Evolutionary conservation across 2,888 invertebrate species (phyloP).

Genomic region (Drosophila parthenogenetica): DNA sequence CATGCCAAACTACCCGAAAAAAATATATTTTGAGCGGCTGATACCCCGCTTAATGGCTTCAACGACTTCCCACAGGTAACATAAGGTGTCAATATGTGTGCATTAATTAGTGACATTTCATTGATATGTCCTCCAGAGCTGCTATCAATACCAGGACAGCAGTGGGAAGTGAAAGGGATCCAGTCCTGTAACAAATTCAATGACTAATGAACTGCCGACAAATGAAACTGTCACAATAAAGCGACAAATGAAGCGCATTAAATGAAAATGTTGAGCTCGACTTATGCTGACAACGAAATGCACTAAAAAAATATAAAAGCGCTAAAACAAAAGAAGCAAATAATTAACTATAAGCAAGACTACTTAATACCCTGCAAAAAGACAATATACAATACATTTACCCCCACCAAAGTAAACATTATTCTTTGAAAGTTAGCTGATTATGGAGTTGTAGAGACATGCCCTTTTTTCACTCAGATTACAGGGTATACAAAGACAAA

Average conservation of each 20-base stretch:
- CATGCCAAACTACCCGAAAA: not conserved
- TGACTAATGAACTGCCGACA: conserved; percentile 77
- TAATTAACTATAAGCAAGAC: not conserved
- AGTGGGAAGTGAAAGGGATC: not conserved
- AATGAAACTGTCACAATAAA: conserved; percentile 76
- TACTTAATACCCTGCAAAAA: conserved; percentile 34
- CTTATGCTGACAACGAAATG: conserved; percentile 68
- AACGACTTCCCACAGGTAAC: conserved; percentile 35
- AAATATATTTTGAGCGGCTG: conserved; percentile 21
- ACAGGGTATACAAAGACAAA: conserved; percentile 30
- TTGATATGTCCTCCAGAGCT: conserved; percentile 10
- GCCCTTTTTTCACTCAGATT: not conserved
- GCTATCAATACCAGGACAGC: conserved; percentile 3
- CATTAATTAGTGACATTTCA: conserved; percentile 53
- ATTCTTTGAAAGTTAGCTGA: too few relatives aligned
- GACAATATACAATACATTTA: too few relatives aligned
- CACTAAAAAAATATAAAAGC: conserved; percentile 51
- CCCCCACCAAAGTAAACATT: not conserved
- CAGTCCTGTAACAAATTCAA: conserved; percentile 44
- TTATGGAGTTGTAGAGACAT: not conserved
- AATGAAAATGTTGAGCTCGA: conserved; percentile 61
- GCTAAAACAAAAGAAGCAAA: conserved; percentile 16
- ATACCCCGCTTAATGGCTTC: conserved; percentile 28
- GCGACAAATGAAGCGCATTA: conserved; percentile 70
- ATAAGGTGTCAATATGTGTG: conserved; percentile 54